Evolutionary conservation across 1,140 invertebrate genomes (phyloP).

Genomic region (Ceratosolen fusciceps): DNA sequence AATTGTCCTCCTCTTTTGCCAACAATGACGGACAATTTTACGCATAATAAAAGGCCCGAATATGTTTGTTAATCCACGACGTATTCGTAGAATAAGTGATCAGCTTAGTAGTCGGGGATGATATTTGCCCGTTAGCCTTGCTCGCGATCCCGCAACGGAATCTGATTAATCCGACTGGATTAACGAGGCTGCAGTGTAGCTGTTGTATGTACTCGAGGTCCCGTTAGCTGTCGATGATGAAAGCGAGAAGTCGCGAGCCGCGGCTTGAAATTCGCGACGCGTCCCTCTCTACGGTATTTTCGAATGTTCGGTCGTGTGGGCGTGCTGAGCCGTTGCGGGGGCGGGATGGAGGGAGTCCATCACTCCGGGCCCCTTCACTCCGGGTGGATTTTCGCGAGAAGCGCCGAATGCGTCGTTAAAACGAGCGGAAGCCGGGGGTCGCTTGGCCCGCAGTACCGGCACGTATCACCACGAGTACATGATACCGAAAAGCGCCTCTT

Average conservation of each 20-base stretch:
- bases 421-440: slow-evolving; percentile 24
- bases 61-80: too few species aligned
- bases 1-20: too few species aligned
- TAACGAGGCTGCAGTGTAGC: too few species aligned
- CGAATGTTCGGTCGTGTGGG: slow-evolving; percentile 49
- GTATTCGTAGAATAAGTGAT: too few species aligned
- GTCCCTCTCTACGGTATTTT: slow-evolving; percentile 53
- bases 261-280: slow-evolving; percentile 51
- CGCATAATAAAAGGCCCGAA: too few species aligned
- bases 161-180: too few species aligned
- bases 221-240: slow-evolving; percentile 18
- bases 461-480: slow-evolving; percentile 13
- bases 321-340: background rate
- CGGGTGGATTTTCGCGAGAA: slow-evolving; percentile 50
- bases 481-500: slow-evolving; percentile 5
- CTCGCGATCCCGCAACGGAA: too few species aligned
- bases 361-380: slow-evolving; percentile 51
- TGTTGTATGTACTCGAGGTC: too few species aligned
- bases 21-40: too few species aligned
- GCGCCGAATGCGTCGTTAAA: background rate
- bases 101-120: too few species aligned
- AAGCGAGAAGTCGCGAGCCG: background rate
- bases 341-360: too few species aligned
- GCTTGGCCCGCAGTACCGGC: slow-evolving; percentile 31
- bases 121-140: too few species aligned